Base-by-base conservation (phyloP, 2,888 invertebrate species). In the Drosophila atripex region DNA sequence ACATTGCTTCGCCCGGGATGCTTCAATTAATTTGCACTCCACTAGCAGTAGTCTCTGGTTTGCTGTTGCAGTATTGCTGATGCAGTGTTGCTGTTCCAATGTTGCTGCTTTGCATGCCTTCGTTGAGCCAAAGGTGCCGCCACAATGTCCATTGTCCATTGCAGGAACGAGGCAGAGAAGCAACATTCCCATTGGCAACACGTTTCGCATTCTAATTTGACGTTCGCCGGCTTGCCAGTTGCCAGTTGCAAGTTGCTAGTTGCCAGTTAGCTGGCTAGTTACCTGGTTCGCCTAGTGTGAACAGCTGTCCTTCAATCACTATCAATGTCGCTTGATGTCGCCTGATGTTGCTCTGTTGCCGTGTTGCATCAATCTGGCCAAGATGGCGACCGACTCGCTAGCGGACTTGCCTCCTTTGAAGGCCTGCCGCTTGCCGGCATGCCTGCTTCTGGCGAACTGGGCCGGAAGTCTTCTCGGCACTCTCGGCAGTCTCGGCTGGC, bases 141-240 rank as follows among this genome's bases (percentile, higher is more conserved):
- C 84, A 76, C 60, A 50, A 69, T 52, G 73, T 71, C 79, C 82
- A 82, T 80, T 80, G 80, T 87, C 80, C 86, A 63, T 47, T 71
- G 71, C 66, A 54, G 41, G 56, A 41, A 11, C 47, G 45, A n/a
- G 55, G 35, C 51, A 32, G 30, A 12, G 38, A 52, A 50, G 30
- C 70, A 61, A 54, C 75, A 75, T 84, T 71, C 75, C 73, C 83
- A 79, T 73, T 77, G 78, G 72, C 76, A 82, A 89, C 88, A 89
- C 84, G 79, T 89, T 86, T 88, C 89, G 88, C 89, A 89, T 89
- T 89, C 90, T 89, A 89, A 89, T 89, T 89, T 89, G 88, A 89
- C 88, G 82, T 89, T 86, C 55, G 64, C 57, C 32, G 50, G 71
- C 23, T 23, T 45, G 35, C 54, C 41, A 21, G 18, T 18, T 18